phyloP scores from a whole-genome alignment of 2,888 invertebrate genomes.

The Bellardia pandia region DNA sequence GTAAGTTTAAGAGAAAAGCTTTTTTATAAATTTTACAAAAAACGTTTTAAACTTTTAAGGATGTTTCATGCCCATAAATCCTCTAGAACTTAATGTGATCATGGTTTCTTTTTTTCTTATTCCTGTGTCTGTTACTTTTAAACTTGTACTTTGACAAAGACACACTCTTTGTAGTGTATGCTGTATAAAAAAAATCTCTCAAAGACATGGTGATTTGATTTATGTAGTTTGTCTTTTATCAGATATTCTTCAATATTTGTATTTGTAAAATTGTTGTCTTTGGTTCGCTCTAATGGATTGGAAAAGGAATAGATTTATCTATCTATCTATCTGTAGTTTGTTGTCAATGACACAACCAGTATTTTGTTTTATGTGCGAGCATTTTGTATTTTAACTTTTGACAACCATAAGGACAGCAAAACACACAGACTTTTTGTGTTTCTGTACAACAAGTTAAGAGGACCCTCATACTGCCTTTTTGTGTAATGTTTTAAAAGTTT shows the following conservation, averaged over 20 bases:
- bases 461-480: background rate
- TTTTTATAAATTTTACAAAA: background rate
- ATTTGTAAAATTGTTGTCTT: slow-evolving; percentile 44
- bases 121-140: background rate
- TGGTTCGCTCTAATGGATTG: slow-evolving; percentile 63
- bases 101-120: background rate
- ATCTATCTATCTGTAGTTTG: slow-evolving; percentile 48
- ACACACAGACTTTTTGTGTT: background rate
- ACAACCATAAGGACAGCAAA: slow-evolving; percentile 33
- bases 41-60: background rate
- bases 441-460: background rate
- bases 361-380: background rate
- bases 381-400: slow-evolving; percentile 44
- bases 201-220: background rate
- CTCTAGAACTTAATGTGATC: background rate
- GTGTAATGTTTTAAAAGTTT: slow-evolving; percentile 29
- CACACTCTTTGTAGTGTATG: background rate
- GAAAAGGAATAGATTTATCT: slow-evolving; percentile 65
- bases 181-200: background rate
- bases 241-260: background rate
- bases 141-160: background rate
- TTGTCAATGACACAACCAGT: slow-evolving; percentile 55
- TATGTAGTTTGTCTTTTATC: slow-evolving; percentile 1
- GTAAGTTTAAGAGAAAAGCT: background rate
- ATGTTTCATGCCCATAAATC: background rate